Base-by-base conservation (phyloP, 2,113 vertebrate genomes). In the Ivindomyrus marchei region DNA sequence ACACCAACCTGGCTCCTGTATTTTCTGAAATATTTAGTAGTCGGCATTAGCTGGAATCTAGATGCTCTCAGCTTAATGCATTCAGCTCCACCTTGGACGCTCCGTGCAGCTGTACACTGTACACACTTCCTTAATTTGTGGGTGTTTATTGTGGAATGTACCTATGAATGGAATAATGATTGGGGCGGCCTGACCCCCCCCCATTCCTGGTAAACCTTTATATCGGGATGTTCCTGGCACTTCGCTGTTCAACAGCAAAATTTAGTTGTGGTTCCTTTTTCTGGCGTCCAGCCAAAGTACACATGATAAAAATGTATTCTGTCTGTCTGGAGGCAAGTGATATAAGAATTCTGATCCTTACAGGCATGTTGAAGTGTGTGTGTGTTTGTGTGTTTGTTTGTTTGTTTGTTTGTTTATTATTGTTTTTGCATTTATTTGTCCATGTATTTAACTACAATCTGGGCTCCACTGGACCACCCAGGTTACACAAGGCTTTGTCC, bases 61-160 rank as follows among this genome's bases (percentile, higher is more conserved):
- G 85, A 52, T 53, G 85, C 85, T 87, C 50, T 87, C 50, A 36
- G 85, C 49, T 39, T 87, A 87, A 87, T 87, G 85, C 85, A 87
- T 36, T 53, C 11, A 39, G 46, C 13, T 87, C 85, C 50, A 36
- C 85, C 27, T 56, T n/a, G 83, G 45, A 85, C 21, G 8, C 7
- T 47, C 45, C 1, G 10, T 47, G 21, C 45, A 85, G 85, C 27
- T 53, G 5, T 24, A 87, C 31, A 42, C 27, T 39, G 27, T 39
- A 56, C 27, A 21, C 27, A 21, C n/a, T 21, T 10, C 85, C 49
- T 87, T 87, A 87, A 87, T 87, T 53, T 87, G 49, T 56, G 85
- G 85, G 36, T 52, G 56, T 87, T 87, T 87, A 50, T 87, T 87
- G 47, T 36, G 27, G 47, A 52, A 50, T 17, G 27, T 53, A 87